phyloP scores from a whole-genome alignment of 2,888 invertebrate species.

The Epinotia ramella region DNA sequence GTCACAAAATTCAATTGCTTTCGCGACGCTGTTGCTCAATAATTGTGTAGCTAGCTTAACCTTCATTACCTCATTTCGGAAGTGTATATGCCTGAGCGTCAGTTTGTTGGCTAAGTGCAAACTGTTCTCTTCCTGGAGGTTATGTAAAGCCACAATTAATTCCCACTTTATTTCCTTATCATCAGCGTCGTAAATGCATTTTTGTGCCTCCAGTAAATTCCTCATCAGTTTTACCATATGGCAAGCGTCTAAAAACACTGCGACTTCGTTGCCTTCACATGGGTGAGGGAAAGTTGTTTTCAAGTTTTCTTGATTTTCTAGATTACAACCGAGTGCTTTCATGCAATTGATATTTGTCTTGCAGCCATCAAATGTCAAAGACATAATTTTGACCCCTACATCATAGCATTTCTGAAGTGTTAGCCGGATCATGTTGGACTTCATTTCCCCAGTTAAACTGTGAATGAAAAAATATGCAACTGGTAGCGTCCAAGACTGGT shows the following conservation, averaged over 20 bases:
- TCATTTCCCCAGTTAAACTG: constrained; percentile 26
- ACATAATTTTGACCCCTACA: constrained; percentile 14
- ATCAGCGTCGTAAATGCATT: constrained; percentile 1
- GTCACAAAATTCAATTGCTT: constrained; percentile 31
- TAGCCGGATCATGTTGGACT: constrained; percentile 16
- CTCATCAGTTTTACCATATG: constrained; percentile 24
- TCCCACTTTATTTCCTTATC: constrained; percentile 5
- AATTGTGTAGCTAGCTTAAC: constrained; percentile 17
- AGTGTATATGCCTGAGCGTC: background rate
- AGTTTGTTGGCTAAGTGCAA: constrained; percentile 22
- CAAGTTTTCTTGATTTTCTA: background rate
- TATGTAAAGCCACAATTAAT: background rate
- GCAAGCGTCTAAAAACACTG: constrained; percentile 14
- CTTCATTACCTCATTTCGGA: constrained; percentile 6
- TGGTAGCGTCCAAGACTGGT: constrained; percentile 24
- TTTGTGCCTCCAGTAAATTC: constrained; percentile 17
- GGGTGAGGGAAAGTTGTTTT: constrained; percentile 10
- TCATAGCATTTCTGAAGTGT: constrained; percentile 29
- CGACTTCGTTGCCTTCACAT: background rate
- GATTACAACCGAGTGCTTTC: constrained; percentile 10
- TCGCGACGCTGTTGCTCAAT: constrained; percentile 16
- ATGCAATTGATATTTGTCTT: background rate
- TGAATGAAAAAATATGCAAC: constrained; percentile 33
- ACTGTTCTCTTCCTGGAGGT: constrained; percentile 8
- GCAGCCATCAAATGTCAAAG: constrained; percentile 18